Conservation (phyloP, 2,797 vertebrate species). For the Peromyscus melanophrys region DNA sequence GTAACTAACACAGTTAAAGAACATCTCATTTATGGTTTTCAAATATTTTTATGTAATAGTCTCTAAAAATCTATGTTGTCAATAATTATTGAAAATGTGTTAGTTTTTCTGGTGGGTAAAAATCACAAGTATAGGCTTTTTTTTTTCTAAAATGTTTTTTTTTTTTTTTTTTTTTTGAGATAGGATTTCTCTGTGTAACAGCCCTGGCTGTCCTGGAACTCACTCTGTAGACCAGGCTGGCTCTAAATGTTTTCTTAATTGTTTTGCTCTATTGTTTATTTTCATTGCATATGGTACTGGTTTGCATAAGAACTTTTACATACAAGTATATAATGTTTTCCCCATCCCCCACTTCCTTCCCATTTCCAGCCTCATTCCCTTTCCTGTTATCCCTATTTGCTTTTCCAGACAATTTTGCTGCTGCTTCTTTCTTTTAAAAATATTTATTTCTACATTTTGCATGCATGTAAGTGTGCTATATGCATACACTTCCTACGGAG, state of each 20-base stretch:
- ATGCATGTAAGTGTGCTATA: background rate
- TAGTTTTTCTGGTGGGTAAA: background rate
- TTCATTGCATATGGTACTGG: background rate
- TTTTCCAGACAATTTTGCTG: background rate
- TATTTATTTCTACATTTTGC: background rate
- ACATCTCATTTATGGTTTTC: conserved; percentile 38
- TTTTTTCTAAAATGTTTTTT: too few species aligned
- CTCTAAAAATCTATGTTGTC: conserved; percentile 4
- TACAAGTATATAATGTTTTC: background rate
- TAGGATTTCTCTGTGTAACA: too few species aligned
- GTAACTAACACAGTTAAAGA: conserved; percentile 7
- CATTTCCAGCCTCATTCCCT: background rate
- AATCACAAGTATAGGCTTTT: background rate
- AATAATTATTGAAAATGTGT: background rate
- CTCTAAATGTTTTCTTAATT: background rate
- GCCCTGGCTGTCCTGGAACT: too few species aligned
- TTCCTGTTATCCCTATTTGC: background rate
- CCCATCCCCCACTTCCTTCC: background rate
- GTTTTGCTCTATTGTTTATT: background rate
- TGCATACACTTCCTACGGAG: too few species aligned
- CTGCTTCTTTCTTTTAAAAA: background rate
- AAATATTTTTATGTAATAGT: conserved; percentile 10
- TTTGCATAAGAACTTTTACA: background rate
- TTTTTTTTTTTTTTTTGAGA: too few species aligned
- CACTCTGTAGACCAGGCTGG: too few species aligned